Conservation (phyloP, 2,113 vertebrate species). For the Melanerpes aurifrons region DNA sequence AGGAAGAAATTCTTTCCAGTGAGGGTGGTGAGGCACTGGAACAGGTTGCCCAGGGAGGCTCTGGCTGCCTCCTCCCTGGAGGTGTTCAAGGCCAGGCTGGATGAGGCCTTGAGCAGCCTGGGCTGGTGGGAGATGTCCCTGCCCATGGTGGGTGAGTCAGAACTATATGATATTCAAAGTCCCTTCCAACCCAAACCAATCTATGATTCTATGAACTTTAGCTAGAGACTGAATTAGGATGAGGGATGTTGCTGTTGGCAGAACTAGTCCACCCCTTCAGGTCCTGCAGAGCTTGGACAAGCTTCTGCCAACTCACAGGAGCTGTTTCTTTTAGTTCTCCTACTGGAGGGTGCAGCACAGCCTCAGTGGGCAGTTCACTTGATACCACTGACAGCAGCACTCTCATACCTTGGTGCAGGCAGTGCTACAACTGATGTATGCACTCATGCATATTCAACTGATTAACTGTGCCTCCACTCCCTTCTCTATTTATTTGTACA, state of each 20-base stretch:
- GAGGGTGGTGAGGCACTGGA: too few species aligned
- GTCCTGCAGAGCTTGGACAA: neutral
- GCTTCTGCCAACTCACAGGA: neutral
- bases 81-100: too few species aligned
- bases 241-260: neutral
- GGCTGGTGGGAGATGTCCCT: too few species aligned
- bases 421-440: neutral
- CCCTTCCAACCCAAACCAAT: too few species aligned
- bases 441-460: neutral
- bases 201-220: neutral
- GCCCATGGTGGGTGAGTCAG: too few species aligned
- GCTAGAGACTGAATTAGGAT: neutral
- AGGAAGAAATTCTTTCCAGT: too few species aligned
- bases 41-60: too few species aligned
- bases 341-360: neutral
- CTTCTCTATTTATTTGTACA: neutral
- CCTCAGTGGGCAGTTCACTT: neutral
- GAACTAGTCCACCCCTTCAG: neutral
- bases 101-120: too few species aligned
- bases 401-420: neutral
- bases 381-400: neutral
- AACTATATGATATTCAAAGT: too few species aligned
- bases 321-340: neutral
- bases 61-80: too few species aligned
- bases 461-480: neutral